phyloP scores from a whole-genome alignment of 2,888 invertebrate species.

The Oxytorus armatus region DNA sequence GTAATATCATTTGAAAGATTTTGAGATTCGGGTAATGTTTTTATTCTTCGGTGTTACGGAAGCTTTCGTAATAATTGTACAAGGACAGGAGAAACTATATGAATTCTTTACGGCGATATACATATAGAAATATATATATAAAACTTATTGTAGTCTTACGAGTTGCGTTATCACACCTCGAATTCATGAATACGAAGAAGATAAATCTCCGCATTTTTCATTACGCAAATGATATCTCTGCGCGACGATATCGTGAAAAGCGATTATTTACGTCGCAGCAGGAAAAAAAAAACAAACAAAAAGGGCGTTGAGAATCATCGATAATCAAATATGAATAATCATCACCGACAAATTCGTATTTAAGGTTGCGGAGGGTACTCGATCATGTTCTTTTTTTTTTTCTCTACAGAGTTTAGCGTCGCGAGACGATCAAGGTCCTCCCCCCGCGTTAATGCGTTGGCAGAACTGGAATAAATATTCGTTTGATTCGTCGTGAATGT shows the following conservation, averaged over 20 bases:
- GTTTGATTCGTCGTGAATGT: slow-evolving; percentile 16
- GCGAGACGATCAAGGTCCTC: slow-evolving; percentile 53
- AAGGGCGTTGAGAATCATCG: not conserved
- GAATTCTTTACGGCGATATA: slow-evolving; percentile 3
- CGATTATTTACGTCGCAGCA: not conserved
- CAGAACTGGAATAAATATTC: slow-evolving; percentile 57
- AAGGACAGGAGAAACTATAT: slow-evolving; percentile 45
- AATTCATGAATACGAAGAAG: slow-evolving; percentile 23
- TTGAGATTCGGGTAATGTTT: slow-evolving; percentile 4
- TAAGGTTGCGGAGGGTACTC: not conserved
- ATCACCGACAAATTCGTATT: slow-evolving; percentile 6
- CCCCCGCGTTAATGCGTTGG: slow-evolving; percentile 42
- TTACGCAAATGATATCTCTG: slow-evolving; percentile 1
- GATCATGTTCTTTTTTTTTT: slow-evolving; percentile 1
- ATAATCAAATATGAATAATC: slow-evolving; percentile 16
- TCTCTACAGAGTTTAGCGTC: slow-evolving; percentile 9
- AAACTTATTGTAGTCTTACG: slow-evolving; percentile 22
- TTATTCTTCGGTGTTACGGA: not conserved
- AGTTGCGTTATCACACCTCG: slow-evolving; percentile 34
- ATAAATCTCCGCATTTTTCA: slow-evolving; percentile 8
- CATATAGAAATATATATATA: slow-evolving; percentile 11
- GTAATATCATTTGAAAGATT: not conserved
- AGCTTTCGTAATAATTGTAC: slow-evolving; percentile 51
- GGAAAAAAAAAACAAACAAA: not conserved
- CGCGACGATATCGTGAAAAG: not conserved